Percentiles rank a stretch among this genome's conserved stretches.
These are phyloP conservation scores for Drosophila ochracea DNA, from an alignment of 2,888 invertebrate species.

Conservation along the genomic window DNA sequence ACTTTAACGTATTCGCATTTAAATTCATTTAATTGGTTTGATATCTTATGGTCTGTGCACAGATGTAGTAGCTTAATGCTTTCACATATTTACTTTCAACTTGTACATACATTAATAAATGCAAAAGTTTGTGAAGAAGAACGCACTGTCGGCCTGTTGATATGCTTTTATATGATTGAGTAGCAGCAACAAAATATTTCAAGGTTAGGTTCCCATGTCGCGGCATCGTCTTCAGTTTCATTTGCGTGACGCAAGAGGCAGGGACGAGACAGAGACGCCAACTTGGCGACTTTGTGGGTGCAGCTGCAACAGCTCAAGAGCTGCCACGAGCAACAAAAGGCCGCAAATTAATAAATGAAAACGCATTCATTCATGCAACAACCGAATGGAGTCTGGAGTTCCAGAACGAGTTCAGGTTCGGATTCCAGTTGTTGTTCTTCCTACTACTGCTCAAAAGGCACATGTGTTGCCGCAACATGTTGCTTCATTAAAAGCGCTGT, in stretches of 20 bases:
- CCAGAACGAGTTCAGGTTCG: constrained; percentile 40
- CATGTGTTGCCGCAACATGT: constrained; percentile 74
- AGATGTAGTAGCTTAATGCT: not conserved
- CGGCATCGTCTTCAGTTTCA: constrained; percentile 65
- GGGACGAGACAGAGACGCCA: constrained; percentile 34
- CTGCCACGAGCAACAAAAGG: constrained; percentile 60
- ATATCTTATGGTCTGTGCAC: not conserved
- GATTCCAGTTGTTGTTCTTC: constrained; percentile 20
- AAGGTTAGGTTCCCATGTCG: constrained; percentile 73
- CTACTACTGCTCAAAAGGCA: constrained; percentile 38
- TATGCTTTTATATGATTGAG: not conserved
- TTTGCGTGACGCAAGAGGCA: constrained; percentile 64
- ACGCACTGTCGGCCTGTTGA: constrained; percentile 14
- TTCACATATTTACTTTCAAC: not conserved
- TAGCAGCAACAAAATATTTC: constrained; percentile 54
- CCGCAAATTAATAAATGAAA: constrained; percentile 77
- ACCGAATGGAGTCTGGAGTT: constrained; percentile 49
- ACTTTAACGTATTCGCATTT: not conserved
- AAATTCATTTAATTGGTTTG: constrained; percentile 3
- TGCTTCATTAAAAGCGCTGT: constrained; percentile 61
- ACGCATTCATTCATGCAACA: constrained; percentile 79
- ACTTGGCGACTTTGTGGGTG: constrained; percentile 49
- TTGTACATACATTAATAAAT: constrained; percentile 6
- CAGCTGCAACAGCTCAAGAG: constrained; percentile 41
- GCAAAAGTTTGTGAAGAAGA: constrained; percentile 4